Conservation (phyloP, 2,113 vertebrate species). For the Pedetes capensis region DNA sequence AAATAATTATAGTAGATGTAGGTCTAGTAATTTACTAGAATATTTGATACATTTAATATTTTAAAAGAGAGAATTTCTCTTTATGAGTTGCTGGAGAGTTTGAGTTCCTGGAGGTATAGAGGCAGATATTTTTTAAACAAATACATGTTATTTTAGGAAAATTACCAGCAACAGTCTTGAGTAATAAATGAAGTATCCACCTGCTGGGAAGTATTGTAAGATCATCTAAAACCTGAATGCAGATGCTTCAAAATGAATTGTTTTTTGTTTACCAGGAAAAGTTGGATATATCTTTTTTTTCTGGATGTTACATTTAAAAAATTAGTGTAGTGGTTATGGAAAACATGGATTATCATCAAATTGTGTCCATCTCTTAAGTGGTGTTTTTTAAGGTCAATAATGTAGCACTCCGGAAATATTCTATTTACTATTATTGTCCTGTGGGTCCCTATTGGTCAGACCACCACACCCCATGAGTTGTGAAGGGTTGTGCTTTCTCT, state of each 20-base stretch:
- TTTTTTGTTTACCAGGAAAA: neutral
- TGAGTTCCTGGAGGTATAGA: neutral
- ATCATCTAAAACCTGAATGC: neutral
- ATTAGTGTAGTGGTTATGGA: neutral
- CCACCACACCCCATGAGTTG: neutral
- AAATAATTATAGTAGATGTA: neutral
- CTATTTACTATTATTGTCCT: neutral
- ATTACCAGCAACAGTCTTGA: neutral
- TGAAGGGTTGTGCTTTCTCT: neutral
- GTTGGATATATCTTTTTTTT: neutral
- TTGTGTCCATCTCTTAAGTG: neutral
- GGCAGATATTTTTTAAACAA: neutral
- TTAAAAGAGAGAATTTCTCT: neutral
- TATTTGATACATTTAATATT: slow-evolving; percentile 14
- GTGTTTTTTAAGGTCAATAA: neutral
- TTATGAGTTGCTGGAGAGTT: neutral
- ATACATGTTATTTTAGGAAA: slow-evolving; percentile 26
- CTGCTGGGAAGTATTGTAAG: neutral
- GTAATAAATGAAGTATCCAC: neutral
- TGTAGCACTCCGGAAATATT: neutral
- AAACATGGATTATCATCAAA: neutral
- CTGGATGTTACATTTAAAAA: slow-evolving; percentile 26
- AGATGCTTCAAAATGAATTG: neutral
- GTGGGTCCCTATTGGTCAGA: neutral
- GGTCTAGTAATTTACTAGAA: neutral